A percentile compares a stretch with the other conserved stretches of the same genome.
Evolutionary conservation across 2,888 invertebrate species (phyloP).

Genomic region (Cantharis flavilabris): DNA sequence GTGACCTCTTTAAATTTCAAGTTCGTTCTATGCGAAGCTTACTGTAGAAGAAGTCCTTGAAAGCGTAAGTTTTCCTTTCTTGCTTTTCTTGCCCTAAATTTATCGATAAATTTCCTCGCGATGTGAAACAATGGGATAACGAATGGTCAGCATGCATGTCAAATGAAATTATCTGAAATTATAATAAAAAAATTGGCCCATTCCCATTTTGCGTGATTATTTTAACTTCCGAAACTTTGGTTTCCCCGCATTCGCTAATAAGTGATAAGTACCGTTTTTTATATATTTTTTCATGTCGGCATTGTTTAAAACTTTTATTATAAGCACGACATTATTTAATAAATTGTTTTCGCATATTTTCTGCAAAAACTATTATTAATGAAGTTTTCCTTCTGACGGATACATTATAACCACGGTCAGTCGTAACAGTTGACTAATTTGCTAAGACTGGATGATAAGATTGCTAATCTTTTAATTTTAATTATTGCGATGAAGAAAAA

Average conservation of each 20-base stretch:
- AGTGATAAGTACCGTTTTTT: background rate
- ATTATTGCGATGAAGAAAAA: background rate
- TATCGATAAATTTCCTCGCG: background rate
- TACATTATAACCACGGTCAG: constrained; percentile 26
- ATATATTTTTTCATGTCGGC: background rate
- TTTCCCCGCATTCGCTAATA: background rate
- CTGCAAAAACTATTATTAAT: constrained; percentile 33
- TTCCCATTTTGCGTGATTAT: background rate
- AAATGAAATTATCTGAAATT: background rate
- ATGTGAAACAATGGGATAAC: background rate
- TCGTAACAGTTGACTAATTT: constrained; percentile 31
- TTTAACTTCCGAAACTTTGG: background rate
- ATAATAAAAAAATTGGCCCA: background rate
- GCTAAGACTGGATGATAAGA: background rate
- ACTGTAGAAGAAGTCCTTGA: background rate
- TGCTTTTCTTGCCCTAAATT: background rate
- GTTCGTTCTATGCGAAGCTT: too few relatives aligned
- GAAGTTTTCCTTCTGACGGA: constrained; percentile 29
- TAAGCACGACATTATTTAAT: constrained; percentile 31
- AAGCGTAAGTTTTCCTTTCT: background rate
- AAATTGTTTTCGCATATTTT: constrained; percentile 33
- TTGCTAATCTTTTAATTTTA: background rate
- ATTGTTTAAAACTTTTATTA: constrained; percentile 21
- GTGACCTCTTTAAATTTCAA: background rate
- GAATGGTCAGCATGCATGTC: background rate